Evolutionary conservation across 2,797 vertebrate genomes (phyloP).

Genomic region (Acanthurus lineatus): DNA sequence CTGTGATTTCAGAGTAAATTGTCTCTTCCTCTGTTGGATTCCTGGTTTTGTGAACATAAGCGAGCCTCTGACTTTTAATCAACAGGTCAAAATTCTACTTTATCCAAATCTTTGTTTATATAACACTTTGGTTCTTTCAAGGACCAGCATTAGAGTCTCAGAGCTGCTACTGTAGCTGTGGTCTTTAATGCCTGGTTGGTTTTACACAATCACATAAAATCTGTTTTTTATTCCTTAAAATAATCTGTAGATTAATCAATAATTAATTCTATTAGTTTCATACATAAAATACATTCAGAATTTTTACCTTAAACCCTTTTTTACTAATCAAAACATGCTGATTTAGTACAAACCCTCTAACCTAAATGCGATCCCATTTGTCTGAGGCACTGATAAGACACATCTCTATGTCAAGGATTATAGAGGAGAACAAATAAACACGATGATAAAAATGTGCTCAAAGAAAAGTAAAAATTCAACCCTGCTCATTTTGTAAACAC

Average conservation of each 20-base stretch:
- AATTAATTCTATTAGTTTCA: not conserved
- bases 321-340: conserved; percentile 21
- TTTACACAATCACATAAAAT: not conserved
- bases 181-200: not conserved
- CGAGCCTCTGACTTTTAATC: not conserved
- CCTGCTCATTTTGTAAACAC: conserved; percentile 60
- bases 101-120: not conserved
- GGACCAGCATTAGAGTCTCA: too few species aligned
- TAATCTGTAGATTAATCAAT: conserved; percentile 9
- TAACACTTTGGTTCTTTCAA: not conserved
- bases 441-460: conserved; percentile 30
- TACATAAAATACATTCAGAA: not conserved
- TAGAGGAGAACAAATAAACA: conserved; percentile 41
- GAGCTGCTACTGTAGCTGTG: not conserved
- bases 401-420: conserved; percentile 14
- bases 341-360: conserved; percentile 19
- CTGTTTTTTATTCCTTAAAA: not conserved
- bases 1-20: not conserved
- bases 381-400: conserved; percentile 21
- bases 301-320: not conserved
- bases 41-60: too few species aligned
- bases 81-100: not conserved
- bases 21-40: not conserved
- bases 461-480: conserved; percentile 5
- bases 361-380: not conserved